Evolutionary conservation across 2,113 vertebrate species (phyloP), one percentile per base, ranked within the genome.

Genomic region (Oplegnathus fasciatus): DNA sequence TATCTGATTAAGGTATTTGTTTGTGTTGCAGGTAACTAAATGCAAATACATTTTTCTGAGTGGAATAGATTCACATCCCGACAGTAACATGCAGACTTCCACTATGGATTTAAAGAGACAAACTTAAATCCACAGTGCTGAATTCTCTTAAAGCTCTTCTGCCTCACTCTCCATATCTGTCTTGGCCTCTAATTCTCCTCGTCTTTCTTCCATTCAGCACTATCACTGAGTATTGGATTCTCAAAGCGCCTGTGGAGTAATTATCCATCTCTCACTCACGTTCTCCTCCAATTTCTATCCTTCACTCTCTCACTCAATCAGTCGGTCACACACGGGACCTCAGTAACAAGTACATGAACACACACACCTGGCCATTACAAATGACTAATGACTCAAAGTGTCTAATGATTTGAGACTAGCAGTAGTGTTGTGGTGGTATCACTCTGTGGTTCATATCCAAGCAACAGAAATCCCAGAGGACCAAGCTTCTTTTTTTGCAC

Each of bases 391-490:
- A 55, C 75, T 70, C 54, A 75, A 77, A 79, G 72, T 78, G 72
- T 86, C 52, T 86, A 73, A 84, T 84, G 70, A 80, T 73, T 66
- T 60, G 60, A 80, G 50, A 70, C 32, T 13, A 42, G 70, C 70
- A 42, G 68, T 54, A 46, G 24, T 85, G 82, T 86, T 91, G 72
- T 72, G 40, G 64, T 86, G 30, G 68, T 76, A 86, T 69, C 61
- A 85, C 75, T 79, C 65, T 84, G 82, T 32, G 48, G 48, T 82
- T 91, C 37, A 93, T 87, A 90, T 77, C 90, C 10, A 93, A 80
- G 91, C 88, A 91, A 93, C 89, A 86, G 42, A 84, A 83, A 86
- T 83, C 91, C 81, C 79, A 70, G 18, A 72, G 85, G 84, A 82
- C 28, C 28, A 13, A 70, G 71, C 58, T 54, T 66, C 44, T 86